Evolutionary conservation across 2,113 vertebrate genomes (phyloP), one percentile per base, ranked within the genome.

Genomic region (Sylvietta virens): DNA sequence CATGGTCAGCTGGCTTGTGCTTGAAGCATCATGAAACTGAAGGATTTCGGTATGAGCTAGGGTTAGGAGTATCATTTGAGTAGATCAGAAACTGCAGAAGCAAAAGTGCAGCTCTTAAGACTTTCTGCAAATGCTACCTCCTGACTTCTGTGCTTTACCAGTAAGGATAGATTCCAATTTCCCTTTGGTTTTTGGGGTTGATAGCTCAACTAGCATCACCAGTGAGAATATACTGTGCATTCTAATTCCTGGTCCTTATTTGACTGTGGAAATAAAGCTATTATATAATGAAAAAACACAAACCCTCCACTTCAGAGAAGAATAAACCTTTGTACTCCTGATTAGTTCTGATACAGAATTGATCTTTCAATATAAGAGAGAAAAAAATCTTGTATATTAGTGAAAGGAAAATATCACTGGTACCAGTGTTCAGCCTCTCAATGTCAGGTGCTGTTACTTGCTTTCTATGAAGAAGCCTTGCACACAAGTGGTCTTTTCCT

Each of bases 151-250:
- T 27, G 19, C 62, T 67, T 73, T 81, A 66, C 26, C 6, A 39
- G 14, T 58, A 51, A 58, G 44, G 66, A 21, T 13, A 76, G 64
- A 74, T 74, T 85, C 33, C 42, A 62, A 3, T 66, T 81, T 61
- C 0, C 1, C 28, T 40, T 57, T 20, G 7, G 5, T 21, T 88
- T 95, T 83, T 77, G 18, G 8, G 51, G 31, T 20, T 65, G 42
- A 11, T 81, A 26, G 48, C 33, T 93, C 2, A 1, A 4, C 61
- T 90, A 21, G 15, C 39, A 47, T 47, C 0, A 0, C 33, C 37
- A 51, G 1, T 66, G 39, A 64, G 61, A 92, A 54, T 0, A 1
- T 66, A 40, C n/a, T 56, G 31, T 69, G 26, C 9, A 1, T 57
- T 90, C 35, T 54, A 3, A 62, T 90, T 79, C 35, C 74, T 86